A percentile compares a stretch with the other conserved stretches of the same genome.
phyloP scores from a whole-genome alignment of 37 sponge, comb jelly and placozoan genomes.

The Corticium candelabrum region DNA sequence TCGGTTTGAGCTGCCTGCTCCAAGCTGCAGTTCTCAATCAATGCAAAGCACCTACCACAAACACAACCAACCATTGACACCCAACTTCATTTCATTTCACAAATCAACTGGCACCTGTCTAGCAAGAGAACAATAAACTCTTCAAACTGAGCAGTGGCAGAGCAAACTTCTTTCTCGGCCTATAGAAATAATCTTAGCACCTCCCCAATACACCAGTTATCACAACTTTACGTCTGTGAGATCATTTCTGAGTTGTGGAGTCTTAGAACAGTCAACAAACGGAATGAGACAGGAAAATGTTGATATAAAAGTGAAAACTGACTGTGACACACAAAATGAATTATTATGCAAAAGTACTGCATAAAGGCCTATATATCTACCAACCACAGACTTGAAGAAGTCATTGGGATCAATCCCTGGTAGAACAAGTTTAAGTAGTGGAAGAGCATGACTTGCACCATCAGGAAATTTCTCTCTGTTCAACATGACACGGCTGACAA shows the following conservation, averaged over 20 bases:
- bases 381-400: constrained; percentile 66
- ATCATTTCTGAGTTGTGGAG: constrained; percentile 20
- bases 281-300: constrained; percentile 51
- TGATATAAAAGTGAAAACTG: constrained; percentile 38
- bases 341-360: background rate
- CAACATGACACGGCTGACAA: constrained; percentile 42
- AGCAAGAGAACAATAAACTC: constrained; percentile 66
- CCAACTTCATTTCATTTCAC: background rate
- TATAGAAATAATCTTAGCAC: constrained; percentile 1
- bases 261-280: constrained; percentile 64
- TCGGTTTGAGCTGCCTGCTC: constrained; percentile 35
- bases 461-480: constrained; percentile 35
- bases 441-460: constrained; percentile 64
- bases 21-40: constrained; percentile 43
- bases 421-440: constrained; percentile 52
- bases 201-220: constrained; percentile 3
- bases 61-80: constrained; percentile 9
- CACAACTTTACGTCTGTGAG: constrained; percentile 39
- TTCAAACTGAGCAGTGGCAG: constrained; percentile 61
- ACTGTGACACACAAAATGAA: constrained; percentile 20
- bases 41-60: constrained; percentile 48
- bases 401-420: constrained; percentile 93
- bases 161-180: constrained; percentile 62
- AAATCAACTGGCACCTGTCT: constrained; percentile 67
- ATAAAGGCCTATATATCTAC: constrained; percentile 19